Conservation (phyloP, 2,797 vertebrate species). For the Novumbra hubbsi region DNA sequence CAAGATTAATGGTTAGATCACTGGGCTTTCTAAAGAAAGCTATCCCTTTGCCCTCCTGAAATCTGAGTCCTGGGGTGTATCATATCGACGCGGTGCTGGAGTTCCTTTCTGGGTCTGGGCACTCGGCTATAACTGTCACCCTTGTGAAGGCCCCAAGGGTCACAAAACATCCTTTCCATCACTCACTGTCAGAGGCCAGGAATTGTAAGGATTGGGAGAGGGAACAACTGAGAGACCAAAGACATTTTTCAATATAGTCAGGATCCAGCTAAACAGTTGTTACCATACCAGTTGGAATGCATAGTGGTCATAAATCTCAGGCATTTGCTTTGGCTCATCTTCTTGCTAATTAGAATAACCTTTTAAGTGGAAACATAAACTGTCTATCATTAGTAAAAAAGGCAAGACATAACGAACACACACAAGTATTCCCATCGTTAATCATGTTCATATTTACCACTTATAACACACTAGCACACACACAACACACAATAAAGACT, state of each 20-base stretch:
- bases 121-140: constrained; percentile 1
- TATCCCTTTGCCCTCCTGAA: neutral
- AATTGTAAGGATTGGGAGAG: neutral
- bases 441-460: constrained; percentile 1
- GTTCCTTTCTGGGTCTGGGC: neutral
- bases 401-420: constrained; percentile 6
- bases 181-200: neutral
- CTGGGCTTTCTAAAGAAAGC: neutral
- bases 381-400: constrained; percentile 19
- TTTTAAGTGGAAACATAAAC: constrained; percentile 33
- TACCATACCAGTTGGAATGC: neutral
- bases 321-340: constrained; percentile 28
- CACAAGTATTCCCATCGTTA: constrained; percentile 9
- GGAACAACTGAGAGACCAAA: neutral
- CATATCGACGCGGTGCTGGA: neutral
- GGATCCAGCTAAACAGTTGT: neutral
- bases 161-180: neutral
- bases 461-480: neutral
- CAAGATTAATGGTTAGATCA: neutral
- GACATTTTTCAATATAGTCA: neutral
- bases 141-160: neutral
- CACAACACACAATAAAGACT: neutral
- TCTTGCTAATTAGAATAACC: constrained; percentile 29
- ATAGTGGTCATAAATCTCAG: constrained; percentile 19
- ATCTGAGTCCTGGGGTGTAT: neutral